Evolutionary conservation across 1,140 invertebrate genomes (phyloP).

Genomic region (Bombus turneri): DNA sequence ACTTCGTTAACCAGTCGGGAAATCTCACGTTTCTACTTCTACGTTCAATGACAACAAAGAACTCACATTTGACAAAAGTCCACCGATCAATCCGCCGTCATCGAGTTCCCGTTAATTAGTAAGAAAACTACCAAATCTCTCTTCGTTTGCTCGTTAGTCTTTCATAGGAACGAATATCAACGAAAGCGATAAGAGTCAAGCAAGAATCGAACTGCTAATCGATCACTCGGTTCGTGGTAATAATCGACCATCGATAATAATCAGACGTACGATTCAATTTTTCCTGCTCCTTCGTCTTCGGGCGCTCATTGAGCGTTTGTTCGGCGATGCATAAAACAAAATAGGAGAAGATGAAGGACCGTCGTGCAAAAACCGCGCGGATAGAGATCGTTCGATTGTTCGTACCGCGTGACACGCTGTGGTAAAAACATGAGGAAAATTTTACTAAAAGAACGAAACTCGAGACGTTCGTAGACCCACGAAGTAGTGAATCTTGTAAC

Average conservation of each 20-base stretch:
- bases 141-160: slow-evolving; percentile 48
- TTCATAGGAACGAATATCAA: slow-evolving; percentile 33
- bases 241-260: background rate
- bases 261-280: slow-evolving; percentile 27
- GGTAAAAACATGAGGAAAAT: background rate
- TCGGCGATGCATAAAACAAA: too few species aligned
- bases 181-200: slow-evolving; percentile 19
- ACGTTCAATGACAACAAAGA: slow-evolving; percentile 22
- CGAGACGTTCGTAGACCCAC: slow-evolving; percentile 5
- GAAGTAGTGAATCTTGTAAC: slow-evolving; percentile 40
- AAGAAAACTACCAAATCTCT: slow-evolving; percentile 46
- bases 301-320: too few species aligned
- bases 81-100: background rate
- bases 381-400: background rate
- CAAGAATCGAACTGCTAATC: background rate
- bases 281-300: background rate
- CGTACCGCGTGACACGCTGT: background rate
- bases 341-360: too few species aligned
- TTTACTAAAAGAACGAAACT: background rate
- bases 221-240: background rate
- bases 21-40: slow-evolving; percentile 21
- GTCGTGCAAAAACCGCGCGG: too few species aligned
- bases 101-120: slow-evolving; percentile 51
- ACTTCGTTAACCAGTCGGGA: slow-evolving; percentile 2
- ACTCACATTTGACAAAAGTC: slow-evolving; percentile 46